Evolutionary conservation across 2,797 vertebrate species (phyloP), one percentile per base, ranked within the genome.

Genomic region (Loris lydekkerianus): DNA sequence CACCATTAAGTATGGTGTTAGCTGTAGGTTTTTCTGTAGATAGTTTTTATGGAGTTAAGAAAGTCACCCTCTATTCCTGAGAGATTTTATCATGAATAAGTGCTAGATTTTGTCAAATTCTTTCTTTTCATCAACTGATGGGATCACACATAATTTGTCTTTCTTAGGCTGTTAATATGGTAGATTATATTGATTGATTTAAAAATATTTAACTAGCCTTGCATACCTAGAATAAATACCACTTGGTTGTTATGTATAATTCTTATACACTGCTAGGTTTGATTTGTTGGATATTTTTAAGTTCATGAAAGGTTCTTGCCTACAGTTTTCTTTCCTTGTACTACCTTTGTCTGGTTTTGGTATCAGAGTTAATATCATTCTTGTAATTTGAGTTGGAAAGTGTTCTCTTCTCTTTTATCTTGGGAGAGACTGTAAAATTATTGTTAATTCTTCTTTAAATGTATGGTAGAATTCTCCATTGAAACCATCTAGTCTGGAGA

Each of bases 361-460:
- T 78, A 78, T 84, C 43, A 93, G 13, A 27, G 31, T 27, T 21
- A 60, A 77, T 56, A 15, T 10, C 58, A 25, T 34, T 53, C 9
- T 89, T 43, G 37, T 43, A 63, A 89, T 61, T 37, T 75, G 56
- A 70, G n/a, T 56, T 58, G 4, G 58, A 29, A 58, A 67, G 37
- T 65, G 5, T 49, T 63, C 21, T 10, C 5, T 65, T 46, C 21
- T 76, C 61, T 82, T 86, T 65, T 90, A 63, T 40, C 46, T 82
- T 78, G 40, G 46, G 73, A 78, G 72, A 77, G 20, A 86, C n/a
- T 78, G 15, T 60, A 14, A 58, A 72, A 72, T 69, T 53, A 60
- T 61, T 61, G 23, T 89, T 94, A 43, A 40, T 85, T 67, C 25
- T 58, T 81, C 58, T 70, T 89, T 76, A 46, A 92, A 60, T 80